Evolutionary conservation across 2,113 vertebrate species (phyloP), one percentile per base, ranked within the genome.

Genomic region (Cromileptes altivelis): DNA sequence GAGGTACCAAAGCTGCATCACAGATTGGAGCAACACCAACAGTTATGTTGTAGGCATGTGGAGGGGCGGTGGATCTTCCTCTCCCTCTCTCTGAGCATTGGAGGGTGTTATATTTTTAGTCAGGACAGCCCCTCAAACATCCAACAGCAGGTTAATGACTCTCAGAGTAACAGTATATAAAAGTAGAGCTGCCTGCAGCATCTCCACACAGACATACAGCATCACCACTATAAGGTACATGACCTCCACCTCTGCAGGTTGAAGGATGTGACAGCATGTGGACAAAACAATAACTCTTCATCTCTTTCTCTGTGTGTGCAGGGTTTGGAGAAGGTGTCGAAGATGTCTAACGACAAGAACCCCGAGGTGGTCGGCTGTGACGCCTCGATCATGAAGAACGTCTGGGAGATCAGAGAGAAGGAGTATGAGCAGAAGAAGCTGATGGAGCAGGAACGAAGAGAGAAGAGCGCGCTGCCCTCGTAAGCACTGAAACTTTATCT

Each of bases 331-430:
- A 45, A 65, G 37, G 13, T 37, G 42, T 77, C 47, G 30, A 90
- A 78, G 65, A 92, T 92, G 91, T 80, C 74, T 0, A 33, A 6
- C 14, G 90, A 93, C 1, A 88, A 58, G 82, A 86, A 64, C 23
- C 21, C 53, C 0, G 89, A 92, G 65, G 86, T 77, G 21, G 83
- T 65, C 0, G 85, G 82, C 79, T 89, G 82, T 0, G 67, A 65
- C 0, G 86, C 90, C 78, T 85, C 79, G 73, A 89, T 93, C 87
- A 88, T 91, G 88, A 91, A 19, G 85, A 86, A 88, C 14, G 81
- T 91, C 1, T 93, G 91, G 91, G 82, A 85, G 85, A 91, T 90
- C 81, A 70, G 91, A 40, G 4, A 2, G 27, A 17, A 79, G 33
- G 86, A 91, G 8, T 27, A 62, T 3, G 27, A 3, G 1, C 57